phyloP scores from a whole-genome alignment of 2,113 vertebrate genomes.

The Corythaeola cristata region DNA sequence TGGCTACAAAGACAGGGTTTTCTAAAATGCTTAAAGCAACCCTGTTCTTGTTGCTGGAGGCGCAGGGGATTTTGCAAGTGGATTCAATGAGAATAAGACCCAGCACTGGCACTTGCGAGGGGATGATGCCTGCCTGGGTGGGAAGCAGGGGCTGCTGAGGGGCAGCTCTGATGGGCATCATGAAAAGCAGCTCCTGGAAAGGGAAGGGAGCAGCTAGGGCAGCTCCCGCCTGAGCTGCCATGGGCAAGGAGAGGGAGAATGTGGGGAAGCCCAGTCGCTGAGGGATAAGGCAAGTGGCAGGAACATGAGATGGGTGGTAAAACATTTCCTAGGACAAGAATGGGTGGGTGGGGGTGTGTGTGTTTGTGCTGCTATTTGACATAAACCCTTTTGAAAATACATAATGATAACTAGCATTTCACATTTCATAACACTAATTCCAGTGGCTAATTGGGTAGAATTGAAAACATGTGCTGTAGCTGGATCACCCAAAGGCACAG shows the following conservation, averaged over 20 bases:
- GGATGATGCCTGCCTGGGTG: neutral
- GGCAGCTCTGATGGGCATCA: neutral
- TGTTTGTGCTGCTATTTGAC: neutral
- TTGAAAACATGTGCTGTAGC: neutral
- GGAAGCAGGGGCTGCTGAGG: neutral
- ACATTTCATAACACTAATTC: neutral
- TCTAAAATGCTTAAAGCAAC: neutral
- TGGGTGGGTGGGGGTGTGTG: too few relatives aligned
- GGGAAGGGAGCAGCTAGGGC: neutral
- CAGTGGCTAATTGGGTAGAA: neutral
- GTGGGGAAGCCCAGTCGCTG: accelerated
- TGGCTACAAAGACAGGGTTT: neutral
- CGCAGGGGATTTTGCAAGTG: neutral
- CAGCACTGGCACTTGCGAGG: neutral
- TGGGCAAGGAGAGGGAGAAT: accelerated
- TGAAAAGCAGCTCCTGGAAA: neutral
- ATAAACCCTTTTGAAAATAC: neutral
- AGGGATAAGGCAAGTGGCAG: neutral
- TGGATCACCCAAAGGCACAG: neutral
- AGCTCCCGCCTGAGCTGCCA: neutral
- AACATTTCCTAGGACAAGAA: neutral
- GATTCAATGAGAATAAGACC: neutral
- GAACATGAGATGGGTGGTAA: neutral
- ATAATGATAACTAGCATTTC: neutral
- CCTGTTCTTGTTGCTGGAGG: neutral